Conservation (phyloP, 2,888 invertebrate species). For the Calliopum simillimum region DNA sequence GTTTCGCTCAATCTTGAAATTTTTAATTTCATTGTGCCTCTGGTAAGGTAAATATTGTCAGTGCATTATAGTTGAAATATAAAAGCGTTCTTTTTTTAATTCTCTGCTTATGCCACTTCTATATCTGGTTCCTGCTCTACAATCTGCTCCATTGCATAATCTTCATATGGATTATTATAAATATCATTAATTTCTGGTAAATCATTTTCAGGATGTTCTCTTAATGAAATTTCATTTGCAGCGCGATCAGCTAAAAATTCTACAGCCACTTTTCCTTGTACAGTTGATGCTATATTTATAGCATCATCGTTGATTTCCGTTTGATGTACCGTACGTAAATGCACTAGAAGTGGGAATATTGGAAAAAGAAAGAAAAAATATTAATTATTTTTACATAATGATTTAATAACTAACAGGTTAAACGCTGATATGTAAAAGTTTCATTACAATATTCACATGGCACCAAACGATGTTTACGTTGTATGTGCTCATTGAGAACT, state of each 20-base stretch:
- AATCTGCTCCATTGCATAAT: slow-evolving; percentile 27
- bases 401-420: slow-evolving; percentile 41
- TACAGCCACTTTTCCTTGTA: slow-evolving; percentile 24
- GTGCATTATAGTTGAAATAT: slow-evolving; percentile 30
- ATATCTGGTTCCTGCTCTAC: slow-evolving; percentile 49
- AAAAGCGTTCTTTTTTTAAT: slow-evolving; percentile 29
- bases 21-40: too few relatives aligned
- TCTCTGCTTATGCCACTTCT: slow-evolving; percentile 43
- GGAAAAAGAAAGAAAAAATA: neutral
- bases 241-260: slow-evolving; percentile 17
- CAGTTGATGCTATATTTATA: neutral
- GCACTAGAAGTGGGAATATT: slow-evolving; percentile 41
- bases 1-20: too few relatives aligned
- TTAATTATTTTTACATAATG: neutral
- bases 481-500: slow-evolving; percentile 47
- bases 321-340: slow-evolving; percentile 46
- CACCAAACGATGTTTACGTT: slow-evolving; percentile 46
- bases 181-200: slow-evolving; percentile 1
- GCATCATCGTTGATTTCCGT: slow-evolving; percentile 36
- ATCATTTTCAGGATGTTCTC: slow-evolving; percentile 8
- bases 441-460: slow-evolving; percentile 48
- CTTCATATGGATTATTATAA: slow-evolving; percentile 19
- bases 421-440: slow-evolving; percentile 44
- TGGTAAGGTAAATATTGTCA: neutral
- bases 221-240: slow-evolving; percentile 19